Base-by-base conservation (phyloP, 2,797 vertebrate genomes). In the Dipus sagitta region DNA sequence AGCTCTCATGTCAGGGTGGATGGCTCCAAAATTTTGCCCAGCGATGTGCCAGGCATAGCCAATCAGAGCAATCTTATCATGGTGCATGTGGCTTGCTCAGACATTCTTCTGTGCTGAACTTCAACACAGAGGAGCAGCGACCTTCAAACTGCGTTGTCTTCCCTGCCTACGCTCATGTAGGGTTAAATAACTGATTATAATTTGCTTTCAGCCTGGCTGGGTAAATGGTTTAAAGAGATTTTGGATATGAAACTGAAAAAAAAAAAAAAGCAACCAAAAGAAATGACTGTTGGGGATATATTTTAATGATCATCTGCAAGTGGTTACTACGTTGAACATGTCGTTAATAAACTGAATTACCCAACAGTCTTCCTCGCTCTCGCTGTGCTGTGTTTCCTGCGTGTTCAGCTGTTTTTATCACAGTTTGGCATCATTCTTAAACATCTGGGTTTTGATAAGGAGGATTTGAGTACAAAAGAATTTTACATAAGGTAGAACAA, bases 301-400 rank as follows among this genome's bases (percentile, higher is more conserved):
- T 97, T 97, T 98, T 97, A 98, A 98, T 97, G 97, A 97, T 98
- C 97, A 97, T 98, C 98, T 98, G 98, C 94, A 98, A 97, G 96
- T 97, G 96, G 95, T 98, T 98, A 98, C 96, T 98, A 94, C 85
- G 96, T 93, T 97, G 96, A 97, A 95, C 75, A 93, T 97, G 95
- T 96, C 82, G 80, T 97, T 98, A 98, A 98, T 98, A 98, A 98
- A 97, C 79, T 88, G 94, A 97, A 97, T 98, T 97, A 97, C 95
- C 93, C 96, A 97, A 97, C 95, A 97, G 95, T 95, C 92, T 97
- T 96, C 96, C 94, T 96, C 97, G 96, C 0, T 28, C 0, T 28
- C 96, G 97, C 97, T 96, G 96, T 88, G 93, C 94, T 97, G 7
- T 95, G 79, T 97, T 98, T 98, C 96, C 96, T 97, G 94, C 92